A percentile compares a stretch with the other conserved stretches of the same genome.
These are phyloP conservation scores for Lordiphosa mommai DNA, from an alignment of 1,140 invertebrate genomes.

Conservation along the genomic window DNA sequence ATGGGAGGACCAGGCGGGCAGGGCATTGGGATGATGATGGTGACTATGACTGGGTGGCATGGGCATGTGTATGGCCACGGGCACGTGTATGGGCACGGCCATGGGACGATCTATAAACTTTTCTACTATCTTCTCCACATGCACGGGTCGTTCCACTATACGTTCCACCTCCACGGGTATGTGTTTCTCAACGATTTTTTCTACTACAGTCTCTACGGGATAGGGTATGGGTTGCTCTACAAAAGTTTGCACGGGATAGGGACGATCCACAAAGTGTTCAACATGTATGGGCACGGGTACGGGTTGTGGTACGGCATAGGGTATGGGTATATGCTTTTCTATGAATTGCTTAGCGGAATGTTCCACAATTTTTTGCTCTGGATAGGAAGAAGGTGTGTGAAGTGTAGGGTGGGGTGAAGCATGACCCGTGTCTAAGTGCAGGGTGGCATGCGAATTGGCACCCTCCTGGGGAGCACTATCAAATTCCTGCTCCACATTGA, in stretches of 20 bases:
- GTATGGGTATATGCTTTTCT: slow-evolving; percentile 80
- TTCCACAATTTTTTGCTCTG: slow-evolving; percentile 66
- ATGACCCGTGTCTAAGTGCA: slow-evolving; percentile 27
- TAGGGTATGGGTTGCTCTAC: slow-evolving; percentile 80
- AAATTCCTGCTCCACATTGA: slow-evolving; percentile 60
- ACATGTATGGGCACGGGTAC: slow-evolving; percentile 81
- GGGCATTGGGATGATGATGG: slow-evolving; percentile 35
- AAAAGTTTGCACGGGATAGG: slow-evolving; percentile 78
- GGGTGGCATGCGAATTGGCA: slow-evolving; percentile 29
- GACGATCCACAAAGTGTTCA: slow-evolving; percentile 80
- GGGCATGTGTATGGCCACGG: slow-evolving; percentile 80
- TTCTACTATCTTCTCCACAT: slow-evolving; percentile 81
- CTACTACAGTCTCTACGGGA: slow-evolving; percentile 79
- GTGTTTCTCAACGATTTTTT: slow-evolving; percentile 71
- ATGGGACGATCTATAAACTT: slow-evolving; percentile 81
- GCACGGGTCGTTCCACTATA: slow-evolving; percentile 82
- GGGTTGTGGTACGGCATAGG: slow-evolving; percentile 81
- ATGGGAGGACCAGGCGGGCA: slow-evolving; percentile 38
- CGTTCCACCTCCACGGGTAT: slow-evolving; percentile 80
- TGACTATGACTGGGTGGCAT: slow-evolving; percentile 42
- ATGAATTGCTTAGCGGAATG: slow-evolving; percentile 81
- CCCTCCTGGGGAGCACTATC: slow-evolving; percentile 52
- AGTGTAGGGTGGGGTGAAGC: neutral
- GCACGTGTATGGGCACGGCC: slow-evolving; percentile 77
- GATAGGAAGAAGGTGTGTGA: slow-evolving; percentile 38